A percentile compares a stretch with the other conserved stretches of the same genome.
These are phyloP conservation scores for Coracias cyanogaster DNA, from an alignment of 2,797 vertebrate species.

Conservation along the genomic window DNA sequence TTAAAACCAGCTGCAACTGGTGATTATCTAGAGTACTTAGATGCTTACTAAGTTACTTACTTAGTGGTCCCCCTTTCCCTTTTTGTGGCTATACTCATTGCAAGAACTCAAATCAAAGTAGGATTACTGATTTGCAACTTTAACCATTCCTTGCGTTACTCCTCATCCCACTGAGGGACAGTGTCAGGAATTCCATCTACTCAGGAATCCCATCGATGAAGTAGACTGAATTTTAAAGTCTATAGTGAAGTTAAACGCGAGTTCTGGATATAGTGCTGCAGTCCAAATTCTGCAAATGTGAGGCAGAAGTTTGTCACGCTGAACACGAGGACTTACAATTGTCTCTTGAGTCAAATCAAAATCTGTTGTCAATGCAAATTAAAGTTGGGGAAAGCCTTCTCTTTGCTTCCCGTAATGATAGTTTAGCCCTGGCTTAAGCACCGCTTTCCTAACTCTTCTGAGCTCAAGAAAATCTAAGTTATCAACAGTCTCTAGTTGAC, in stretches of 20 bases:
- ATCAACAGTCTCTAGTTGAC: not conserved
- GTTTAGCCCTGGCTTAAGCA: not conserved
- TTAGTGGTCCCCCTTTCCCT: not conserved
- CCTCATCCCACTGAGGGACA: not conserved
- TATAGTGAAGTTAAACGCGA: not conserved
- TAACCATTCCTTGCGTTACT: not conserved
- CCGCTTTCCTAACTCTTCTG: not conserved
- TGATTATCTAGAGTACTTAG: not conserved
- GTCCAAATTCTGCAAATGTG: not conserved
- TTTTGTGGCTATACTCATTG: not conserved
- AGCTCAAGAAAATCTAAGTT: not conserved
- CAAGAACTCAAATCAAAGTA: not conserved
- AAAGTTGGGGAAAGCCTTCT: not conserved
- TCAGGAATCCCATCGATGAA: not conserved
- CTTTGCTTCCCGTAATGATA: not conserved
- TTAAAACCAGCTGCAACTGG: not conserved
- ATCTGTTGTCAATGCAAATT: not conserved
- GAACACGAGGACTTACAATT: not conserved
- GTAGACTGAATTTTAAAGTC: not conserved
- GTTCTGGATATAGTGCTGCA: not conserved
- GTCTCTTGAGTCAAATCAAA: not conserved
- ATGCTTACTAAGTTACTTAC: not conserved
- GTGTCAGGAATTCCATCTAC: not conserved
- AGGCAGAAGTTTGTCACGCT: not conserved
- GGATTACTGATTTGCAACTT: not conserved